Evolutionary conservation across 1,140 invertebrate genomes (phyloP), one percentile per base, ranked within the genome.

Genomic region (Drepana arcuata): DNA sequence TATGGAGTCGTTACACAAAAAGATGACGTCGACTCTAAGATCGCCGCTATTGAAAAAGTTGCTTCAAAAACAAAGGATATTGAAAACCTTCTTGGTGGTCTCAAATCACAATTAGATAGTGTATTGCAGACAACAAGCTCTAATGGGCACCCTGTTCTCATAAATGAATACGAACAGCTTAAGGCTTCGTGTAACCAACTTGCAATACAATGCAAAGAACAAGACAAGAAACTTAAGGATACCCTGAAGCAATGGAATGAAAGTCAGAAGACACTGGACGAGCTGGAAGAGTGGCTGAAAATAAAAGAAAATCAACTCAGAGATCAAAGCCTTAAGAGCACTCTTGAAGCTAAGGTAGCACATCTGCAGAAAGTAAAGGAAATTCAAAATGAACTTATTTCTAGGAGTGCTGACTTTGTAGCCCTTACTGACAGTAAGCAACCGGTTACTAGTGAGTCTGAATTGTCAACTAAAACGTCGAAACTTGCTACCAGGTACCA

Each of bases 251-350:
- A 92, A 60, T 92, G 92, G 88, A 90, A 90, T 24, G 89, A 93
- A 63, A 94, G 94, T 43, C 91, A 95, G 62, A 87, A 88, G 13
- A 85, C 90, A 2, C 86, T 95, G 21, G 91, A 95, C 37, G 84
- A 85, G 43, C 79, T 97, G 1, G 91, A 91, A 52, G 83, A 86
- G 27, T 98, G 95, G 95, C 83, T 95, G 9, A 93, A 94, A 60
- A 86, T 91, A 24, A 92, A 92, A 61, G 95, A 98, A 84, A 85
- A 85, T 28, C 88, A 93, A 66, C 85, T 96, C 0, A 94, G 95
- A 77, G 95, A 98, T 72, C 93, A 95, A 75, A 93, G 93, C 50
- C 84, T 98, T 2, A 95, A 94, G 67, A 95, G 89, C 61, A 93
- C 90, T 3, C 87, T 93, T 11, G 90, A 92, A 41, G 88, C 93